Percentiles rank a stretch among this genome's conserved stretches.
phyloP scores from a whole-genome alignment of 2,113 vertebrate species.

The Sakesphorus luctuosus region DNA sequence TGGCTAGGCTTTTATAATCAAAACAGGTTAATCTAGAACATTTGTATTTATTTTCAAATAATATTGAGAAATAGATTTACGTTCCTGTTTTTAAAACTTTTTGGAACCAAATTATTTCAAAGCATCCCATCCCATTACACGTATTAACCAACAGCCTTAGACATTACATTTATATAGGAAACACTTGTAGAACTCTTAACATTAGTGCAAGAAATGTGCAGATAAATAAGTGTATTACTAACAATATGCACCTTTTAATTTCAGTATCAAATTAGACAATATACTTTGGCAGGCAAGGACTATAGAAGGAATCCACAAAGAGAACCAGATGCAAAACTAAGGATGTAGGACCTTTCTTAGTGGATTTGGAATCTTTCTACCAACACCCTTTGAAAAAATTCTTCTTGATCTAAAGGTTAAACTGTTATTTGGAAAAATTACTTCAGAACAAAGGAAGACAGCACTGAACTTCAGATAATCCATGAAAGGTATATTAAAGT shows the following conservation, averaged over 20 bases:
- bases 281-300: not conserved
- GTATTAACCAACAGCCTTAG: not conserved
- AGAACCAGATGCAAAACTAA: conserved; percentile 5
- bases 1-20: not conserved
- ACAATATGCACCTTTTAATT: not conserved
- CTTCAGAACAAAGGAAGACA: not conserved
- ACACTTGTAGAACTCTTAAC: not conserved
- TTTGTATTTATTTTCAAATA: not conserved
- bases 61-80: not conserved
- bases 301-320: not conserved
- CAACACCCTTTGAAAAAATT: not conserved
- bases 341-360: not conserved
- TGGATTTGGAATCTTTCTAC: not conserved
- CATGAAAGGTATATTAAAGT: not conserved
- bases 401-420: not conserved
- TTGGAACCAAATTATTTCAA: not conserved
- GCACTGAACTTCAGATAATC: not conserved
- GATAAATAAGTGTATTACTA: not conserved
- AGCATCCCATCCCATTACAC: not conserved
- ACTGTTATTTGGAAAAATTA: not conserved
- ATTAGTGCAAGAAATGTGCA: not conserved
- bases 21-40: not conserved
- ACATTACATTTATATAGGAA: not conserved
- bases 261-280: not conserved
- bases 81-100: not conserved